A percentile compares a stretch with the other conserved stretches of the same genome.
Evolutionary conservation across 2,113 vertebrate genomes (phyloP).

Genomic region (Upupa epops): DNA sequence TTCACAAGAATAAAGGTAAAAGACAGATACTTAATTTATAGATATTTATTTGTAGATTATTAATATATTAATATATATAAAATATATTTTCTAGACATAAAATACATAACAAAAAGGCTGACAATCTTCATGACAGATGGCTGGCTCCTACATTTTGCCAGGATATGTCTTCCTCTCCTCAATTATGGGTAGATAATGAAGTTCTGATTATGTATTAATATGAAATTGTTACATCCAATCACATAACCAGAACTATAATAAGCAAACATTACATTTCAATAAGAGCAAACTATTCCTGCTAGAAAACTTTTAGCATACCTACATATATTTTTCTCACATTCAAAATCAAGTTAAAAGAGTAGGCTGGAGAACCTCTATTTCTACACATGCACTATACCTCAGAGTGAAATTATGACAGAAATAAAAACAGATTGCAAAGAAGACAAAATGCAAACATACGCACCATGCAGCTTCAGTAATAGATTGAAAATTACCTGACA

Average conservation of each 20-base stretch:
- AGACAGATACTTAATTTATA: neutral
- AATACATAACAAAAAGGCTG: slow-evolving; percentile 47
- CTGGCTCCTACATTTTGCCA: slow-evolving; percentile 6
- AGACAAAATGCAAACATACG: neutral
- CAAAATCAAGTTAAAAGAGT: neutral
- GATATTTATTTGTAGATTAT: neutral
- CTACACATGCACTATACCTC: neutral
- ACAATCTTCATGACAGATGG: slow-evolving; percentile 28
- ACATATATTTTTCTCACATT: neutral
- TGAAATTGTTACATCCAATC: neutral
- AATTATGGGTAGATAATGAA: neutral
- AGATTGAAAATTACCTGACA: neutral
- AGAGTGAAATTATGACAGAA: neutral
- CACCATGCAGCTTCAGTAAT: neutral
- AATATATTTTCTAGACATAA: too few species aligned
- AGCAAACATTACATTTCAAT: neutral
- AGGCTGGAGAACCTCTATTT: neutral
- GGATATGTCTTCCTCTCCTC: neutral
- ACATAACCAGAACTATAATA: neutral
- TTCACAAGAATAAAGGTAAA: neutral
- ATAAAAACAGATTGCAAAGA: neutral
- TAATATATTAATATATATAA: too few species aligned
- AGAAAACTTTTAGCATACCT: neutral
- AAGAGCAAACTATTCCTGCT: neutral
- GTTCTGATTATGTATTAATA: neutral